Percentiles rank a stretch among this genome's conserved stretches.
Evolutionary conservation across 2,888 invertebrate species (phyloP).

Genomic region (Meandrusa payeni): DNA sequence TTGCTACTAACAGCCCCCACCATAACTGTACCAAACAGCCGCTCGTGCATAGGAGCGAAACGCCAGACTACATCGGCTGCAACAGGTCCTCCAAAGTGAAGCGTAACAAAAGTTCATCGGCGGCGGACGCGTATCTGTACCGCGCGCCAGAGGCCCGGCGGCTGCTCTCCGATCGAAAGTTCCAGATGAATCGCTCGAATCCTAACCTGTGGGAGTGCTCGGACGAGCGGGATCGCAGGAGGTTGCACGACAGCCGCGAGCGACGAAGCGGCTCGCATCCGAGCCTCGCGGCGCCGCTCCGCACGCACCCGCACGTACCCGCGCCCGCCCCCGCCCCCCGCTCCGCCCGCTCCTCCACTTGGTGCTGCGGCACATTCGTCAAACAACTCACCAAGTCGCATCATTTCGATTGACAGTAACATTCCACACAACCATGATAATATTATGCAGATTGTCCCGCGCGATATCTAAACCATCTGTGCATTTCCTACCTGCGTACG

Average conservation of each 20-base stretch:
- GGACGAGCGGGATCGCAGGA: constrained; percentile 47
- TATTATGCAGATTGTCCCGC: constrained; percentile 3
- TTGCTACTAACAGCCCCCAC: constrained; percentile 74
- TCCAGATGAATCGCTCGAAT: constrained; percentile 71
- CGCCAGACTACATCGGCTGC: constrained; percentile 57
- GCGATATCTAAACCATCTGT: background rate
- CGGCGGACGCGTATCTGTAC: constrained; percentile 62
- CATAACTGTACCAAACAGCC: constrained; percentile 66
- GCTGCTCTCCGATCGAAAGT: constrained; percentile 61
- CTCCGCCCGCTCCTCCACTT: constrained; percentile 83
- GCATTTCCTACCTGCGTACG: background rate
- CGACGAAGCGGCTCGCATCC: constrained; percentile 69
- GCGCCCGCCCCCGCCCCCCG: constrained; percentile 38
- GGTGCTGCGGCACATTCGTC: constrained; percentile 91
- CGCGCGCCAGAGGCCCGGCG: constrained; percentile 60
- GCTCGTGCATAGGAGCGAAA: constrained; percentile 56
- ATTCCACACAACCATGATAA: constrained; percentile 16
- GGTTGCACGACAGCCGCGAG: constrained; percentile 44
- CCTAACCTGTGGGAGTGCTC: constrained; percentile 68
- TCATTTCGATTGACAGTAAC: constrained; percentile 83
- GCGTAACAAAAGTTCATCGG: constrained; percentile 75
- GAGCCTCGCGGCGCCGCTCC: constrained; percentile 46
- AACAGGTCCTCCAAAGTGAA: constrained; percentile 61
- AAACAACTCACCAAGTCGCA: constrained; percentile 89
- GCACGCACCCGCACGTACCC: constrained; percentile 31